Conservation (phyloP, 2,113 vertebrate genomes). For the Ophthalmolycus amberensis region DNA sequence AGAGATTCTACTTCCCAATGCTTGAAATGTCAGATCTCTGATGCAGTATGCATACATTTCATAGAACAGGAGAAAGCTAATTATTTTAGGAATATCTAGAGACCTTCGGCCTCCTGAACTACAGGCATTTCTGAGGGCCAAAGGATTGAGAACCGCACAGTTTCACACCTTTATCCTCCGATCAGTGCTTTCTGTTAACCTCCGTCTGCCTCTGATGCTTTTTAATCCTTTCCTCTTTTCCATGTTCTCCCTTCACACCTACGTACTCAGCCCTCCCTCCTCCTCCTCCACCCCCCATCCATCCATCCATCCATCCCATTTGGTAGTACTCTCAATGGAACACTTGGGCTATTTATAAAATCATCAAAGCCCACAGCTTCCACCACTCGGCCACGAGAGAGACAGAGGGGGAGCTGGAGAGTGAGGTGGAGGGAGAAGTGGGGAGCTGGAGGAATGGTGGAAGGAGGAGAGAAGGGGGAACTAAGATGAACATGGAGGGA, state of each 20-base stretch:
- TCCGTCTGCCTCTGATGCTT: conserved; percentile 37
- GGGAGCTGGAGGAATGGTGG: conserved; percentile 6
- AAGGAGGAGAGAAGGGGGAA: conserved; percentile 3
- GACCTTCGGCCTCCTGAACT: not conserved
- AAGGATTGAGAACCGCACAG: not conserved
- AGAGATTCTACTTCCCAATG: not conserved
- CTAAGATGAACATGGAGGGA: not conserved
- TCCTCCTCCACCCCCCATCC: conserved; percentile 30
- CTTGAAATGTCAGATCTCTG: not conserved
- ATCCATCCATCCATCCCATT: conserved; percentile 64
- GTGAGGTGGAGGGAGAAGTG: not conserved
- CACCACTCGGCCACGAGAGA: conserved; percentile 62
- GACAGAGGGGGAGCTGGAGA: conserved; percentile 25
- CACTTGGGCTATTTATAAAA: conserved; percentile 80
- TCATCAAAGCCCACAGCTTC: conserved; percentile 78
- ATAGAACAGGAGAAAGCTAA: not conserved
- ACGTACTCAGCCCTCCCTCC: conserved; percentile 38
- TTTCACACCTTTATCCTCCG: not conserved
- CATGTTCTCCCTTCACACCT: conserved; percentile 64
- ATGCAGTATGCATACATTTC: not conserved
- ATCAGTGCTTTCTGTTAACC: conserved; percentile 32
- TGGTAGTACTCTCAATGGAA: conserved; percentile 69
- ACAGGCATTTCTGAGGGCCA: not conserved
- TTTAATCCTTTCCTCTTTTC: conserved; percentile 47
- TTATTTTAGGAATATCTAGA: not conserved